These are phyloP conservation scores for Psylliodes chrysocephalus DNA, from an alignment of 2,888 invertebrate species.

Conservation along the genomic window DNA sequence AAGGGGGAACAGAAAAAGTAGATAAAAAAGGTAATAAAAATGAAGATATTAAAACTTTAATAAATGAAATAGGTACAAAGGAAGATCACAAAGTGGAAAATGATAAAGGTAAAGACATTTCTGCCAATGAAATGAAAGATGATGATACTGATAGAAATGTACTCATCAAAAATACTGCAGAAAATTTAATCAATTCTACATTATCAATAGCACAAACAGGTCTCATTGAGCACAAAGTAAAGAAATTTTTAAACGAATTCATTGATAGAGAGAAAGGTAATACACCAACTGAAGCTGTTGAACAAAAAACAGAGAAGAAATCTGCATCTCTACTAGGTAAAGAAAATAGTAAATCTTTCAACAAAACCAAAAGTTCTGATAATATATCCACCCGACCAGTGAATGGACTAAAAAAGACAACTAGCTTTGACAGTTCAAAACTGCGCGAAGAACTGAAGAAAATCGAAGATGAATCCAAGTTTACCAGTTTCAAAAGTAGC, in stretches of 20 bases:
- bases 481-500: conserved; percentile 37
- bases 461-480: conserved; percentile 38
- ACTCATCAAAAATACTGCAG: neutral
- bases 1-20: too few species aligned
- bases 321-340: neutral
- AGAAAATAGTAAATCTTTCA: neutral
- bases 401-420: conserved; percentile 5
- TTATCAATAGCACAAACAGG: conserved; percentile 32
- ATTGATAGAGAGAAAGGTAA: conserved; percentile 34
- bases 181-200: conserved; percentile 25
- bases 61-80: too few species aligned
- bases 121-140: neutral
- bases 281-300: conserved; percentile 1
- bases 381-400: neutral
- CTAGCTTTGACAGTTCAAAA: conserved; percentile 45
- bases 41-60: too few species aligned
- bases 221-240: conserved; percentile 27
- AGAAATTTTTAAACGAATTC: conserved; percentile 36
- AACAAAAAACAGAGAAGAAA: too few species aligned
- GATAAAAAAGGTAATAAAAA: too few species aligned
- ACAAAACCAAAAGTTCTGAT: neutral
- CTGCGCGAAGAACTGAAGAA: conserved; percentile 41
- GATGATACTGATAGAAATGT: neutral
- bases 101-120: too few species aligned
- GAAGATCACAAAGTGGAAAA: too few species aligned